Evolutionary conservation across 2,888 invertebrate species (phyloP).

Genomic region (Melanostoma scalare): DNA sequence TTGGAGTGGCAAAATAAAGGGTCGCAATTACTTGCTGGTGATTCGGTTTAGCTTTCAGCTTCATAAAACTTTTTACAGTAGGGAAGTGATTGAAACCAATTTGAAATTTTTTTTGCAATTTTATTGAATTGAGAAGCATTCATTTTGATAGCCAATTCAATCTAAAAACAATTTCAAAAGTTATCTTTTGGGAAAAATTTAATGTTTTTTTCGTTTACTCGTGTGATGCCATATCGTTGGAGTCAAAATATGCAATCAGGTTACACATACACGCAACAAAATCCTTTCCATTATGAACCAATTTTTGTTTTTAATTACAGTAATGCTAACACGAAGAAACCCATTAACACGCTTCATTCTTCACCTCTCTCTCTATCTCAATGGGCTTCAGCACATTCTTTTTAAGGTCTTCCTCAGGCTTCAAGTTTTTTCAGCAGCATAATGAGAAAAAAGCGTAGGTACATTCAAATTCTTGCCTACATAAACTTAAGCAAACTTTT

Average conservation of each 20-base stretch:
- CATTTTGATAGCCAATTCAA: no score
- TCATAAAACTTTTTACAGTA: no score
- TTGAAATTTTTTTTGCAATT: no score
- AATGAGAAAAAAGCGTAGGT: slow-evolving; percentile 4
- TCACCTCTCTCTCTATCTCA: neutral
- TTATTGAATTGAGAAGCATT: no score
- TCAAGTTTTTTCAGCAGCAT: neutral
- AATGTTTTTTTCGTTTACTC: no score
- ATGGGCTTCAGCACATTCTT: slow-evolving; percentile 5
- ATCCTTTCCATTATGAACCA: slow-evolving; percentile 1
- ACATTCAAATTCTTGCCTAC: slow-evolving; percentile 18
- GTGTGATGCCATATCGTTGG: no score
- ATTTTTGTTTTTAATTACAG: slow-evolving; percentile 35
- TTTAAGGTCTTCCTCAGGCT: slow-evolving; percentile 10
- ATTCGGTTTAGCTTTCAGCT: no score
- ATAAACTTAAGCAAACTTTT: slow-evolving; percentile 60
- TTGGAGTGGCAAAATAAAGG: no score
- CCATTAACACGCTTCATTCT: slow-evolving; percentile 35
- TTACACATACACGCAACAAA: neutral
- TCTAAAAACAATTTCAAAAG: no score
- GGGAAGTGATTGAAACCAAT: no score
- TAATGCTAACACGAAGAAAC: slow-evolving; percentile 30
- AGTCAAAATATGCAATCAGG: slow-evolving; percentile 7
- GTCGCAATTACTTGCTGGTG: no score
- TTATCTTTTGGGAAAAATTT: no score